Evolutionary conservation across 2,113 vertebrate genomes (phyloP).

Genomic region (Butorides virescens): DNA sequence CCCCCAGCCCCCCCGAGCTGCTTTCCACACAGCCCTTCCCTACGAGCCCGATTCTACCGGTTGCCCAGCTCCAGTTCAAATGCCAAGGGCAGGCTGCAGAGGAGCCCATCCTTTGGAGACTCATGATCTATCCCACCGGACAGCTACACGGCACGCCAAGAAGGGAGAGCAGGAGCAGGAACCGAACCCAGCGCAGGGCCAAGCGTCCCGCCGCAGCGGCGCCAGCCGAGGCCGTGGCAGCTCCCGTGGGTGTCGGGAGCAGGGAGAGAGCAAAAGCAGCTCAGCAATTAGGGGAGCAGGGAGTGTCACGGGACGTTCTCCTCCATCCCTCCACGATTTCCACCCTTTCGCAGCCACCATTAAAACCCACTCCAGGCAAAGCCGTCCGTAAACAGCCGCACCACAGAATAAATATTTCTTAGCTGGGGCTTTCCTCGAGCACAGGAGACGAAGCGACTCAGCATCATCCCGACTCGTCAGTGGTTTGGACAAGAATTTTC

Average conservation of each 20-base stretch:
- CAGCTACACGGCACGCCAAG: accelerated
- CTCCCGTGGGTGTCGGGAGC: accelerated
- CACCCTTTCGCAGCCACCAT: background rate
- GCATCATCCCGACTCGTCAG: background rate
- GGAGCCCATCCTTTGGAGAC: background rate
- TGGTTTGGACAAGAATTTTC: background rate
- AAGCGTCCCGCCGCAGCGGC: background rate
- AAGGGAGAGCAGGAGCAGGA: background rate
- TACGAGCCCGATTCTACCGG: background rate
- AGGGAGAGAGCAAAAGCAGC: background rate
- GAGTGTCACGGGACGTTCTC: background rate
- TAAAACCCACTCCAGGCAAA: background rate
- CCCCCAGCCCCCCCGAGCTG: background rate
- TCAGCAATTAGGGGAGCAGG: background rate
- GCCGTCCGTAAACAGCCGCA: background rate
- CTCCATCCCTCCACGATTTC: background rate
- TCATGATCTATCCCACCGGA: accelerated
- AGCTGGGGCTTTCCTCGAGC: background rate
- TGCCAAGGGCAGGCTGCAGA: accelerated
- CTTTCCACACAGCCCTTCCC: background rate
- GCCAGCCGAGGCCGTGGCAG: background rate
- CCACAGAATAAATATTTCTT: background rate
- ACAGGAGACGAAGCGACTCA: background rate
- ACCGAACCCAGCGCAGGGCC: accelerated
- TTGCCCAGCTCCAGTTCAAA: background rate